Base-by-base conservation (phyloP, 2,888 invertebrate genomes). In the Lasioglossum morio region DNA sequence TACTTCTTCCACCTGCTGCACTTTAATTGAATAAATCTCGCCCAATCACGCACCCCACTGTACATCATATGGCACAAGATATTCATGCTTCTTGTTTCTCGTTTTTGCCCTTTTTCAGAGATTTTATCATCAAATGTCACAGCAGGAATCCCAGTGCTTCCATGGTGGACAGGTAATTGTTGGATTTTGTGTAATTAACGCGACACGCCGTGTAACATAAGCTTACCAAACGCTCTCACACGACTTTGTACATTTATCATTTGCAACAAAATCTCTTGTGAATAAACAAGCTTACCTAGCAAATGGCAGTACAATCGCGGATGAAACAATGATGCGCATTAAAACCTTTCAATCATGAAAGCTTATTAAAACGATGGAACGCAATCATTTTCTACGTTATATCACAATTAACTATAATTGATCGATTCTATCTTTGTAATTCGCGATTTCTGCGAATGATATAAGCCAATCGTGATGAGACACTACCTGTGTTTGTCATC, bases 91-190 rank as follows among this genome's bases (percentile, higher is more conserved):
- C 79, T 46, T 82, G 76, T 83, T 84, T 86, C 76, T 86, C 77
- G 70, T 88, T 89, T 72, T 85, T 82, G 60, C 81, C 75, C 72
- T 91, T 89, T 95, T 94, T 78, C 94, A 95, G 95, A 93, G 95
- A 95, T 93, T 95, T 95, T 91, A 95, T 95, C 93, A 95, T 95
- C 93, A 95, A 95, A 92, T 95, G 95, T 92, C 95, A 95, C 94
- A 95, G 95, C 93, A 94, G 95, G 88, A 95, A 95, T 94, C 95
- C 95, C 88, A 95, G 95, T 92, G 95, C 95, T 93, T 95, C 95
- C 92, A 94, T 95, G 93, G 94, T 95, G 81, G 95, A 95, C 93
- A 95, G 95, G 95, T 95, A 93, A 93, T 87, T 37, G 37, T 85
- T 76, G 34, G 74, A 40, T 69, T 69, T 48, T 12, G 8, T 77